phyloP scores from a whole-genome alignment of 1,140 invertebrate species.

The Pristionchus pacificus region DNA sequence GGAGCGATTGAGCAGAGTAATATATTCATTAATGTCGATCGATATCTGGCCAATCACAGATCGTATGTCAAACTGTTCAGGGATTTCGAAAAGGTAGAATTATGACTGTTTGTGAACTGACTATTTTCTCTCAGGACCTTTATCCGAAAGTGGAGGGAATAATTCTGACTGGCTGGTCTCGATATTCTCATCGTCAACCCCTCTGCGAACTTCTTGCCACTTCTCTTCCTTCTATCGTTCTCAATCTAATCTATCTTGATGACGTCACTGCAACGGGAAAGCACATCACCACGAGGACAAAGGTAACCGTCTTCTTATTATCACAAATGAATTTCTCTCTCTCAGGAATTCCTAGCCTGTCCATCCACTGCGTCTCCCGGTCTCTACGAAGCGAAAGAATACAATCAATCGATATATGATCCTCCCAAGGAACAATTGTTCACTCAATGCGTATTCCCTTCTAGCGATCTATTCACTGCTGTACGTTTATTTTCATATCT shows the following conservation, averaged over 20 bases:
- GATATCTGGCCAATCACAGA: conserved; percentile 53
- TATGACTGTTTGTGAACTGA: conserved; percentile 26
- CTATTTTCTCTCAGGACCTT: not conserved
- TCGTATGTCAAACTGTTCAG: conserved; percentile 49
- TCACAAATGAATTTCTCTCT: not conserved
- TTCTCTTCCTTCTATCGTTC: conserved; percentile 72
- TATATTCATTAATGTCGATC: conserved; percentile 37
- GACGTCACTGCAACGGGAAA: conserved; percentile 1
- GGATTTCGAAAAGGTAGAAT: conserved; percentile 45
- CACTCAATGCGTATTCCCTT: conserved; percentile 8
- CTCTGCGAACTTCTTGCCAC: conserved; percentile 80
- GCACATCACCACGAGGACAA: conserved; percentile 1
- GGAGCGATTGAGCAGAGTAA: conserved; percentile 24
- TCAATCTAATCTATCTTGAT: conserved; percentile 28
- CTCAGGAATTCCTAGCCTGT: not conserved
- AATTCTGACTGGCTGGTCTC: conserved; percentile 53
- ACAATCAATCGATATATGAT: conserved; percentile 1
- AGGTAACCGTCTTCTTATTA: conserved; percentile 1
- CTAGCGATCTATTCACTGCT: conserved; percentile 13
- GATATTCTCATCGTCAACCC: conserved; percentile 83
- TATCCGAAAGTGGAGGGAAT: conserved; percentile 39
- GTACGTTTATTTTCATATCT: conserved; percentile 6
- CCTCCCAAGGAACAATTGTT: conserved; percentile 10
- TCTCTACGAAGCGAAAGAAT: not conserved
- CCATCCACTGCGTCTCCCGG: not conserved